These are phyloP conservation scores for Neomonachus schauinslandi DNA, from an alignment of 2,113 vertebrate species.

Conservation along the genomic window DNA sequence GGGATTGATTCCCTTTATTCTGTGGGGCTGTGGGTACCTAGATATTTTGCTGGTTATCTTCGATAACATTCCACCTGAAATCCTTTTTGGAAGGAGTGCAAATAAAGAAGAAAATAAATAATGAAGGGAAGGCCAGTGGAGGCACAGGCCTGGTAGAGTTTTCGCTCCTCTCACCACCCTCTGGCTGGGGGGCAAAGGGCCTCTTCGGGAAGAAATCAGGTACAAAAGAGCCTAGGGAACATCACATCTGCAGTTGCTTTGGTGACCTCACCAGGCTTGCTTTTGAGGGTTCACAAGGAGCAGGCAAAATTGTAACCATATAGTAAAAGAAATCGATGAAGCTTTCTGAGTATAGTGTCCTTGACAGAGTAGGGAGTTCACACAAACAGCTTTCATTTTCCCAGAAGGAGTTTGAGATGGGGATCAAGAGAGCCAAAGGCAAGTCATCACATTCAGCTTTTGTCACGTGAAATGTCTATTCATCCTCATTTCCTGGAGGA, in stretches of 20 bases:
- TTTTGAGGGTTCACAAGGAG: slow-evolving; percentile 30
- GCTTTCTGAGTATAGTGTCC: slow-evolving; percentile 14
- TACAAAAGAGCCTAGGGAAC: background rate
- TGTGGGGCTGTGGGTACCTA: background rate
- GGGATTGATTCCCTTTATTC: background rate
- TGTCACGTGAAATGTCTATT: background rate
- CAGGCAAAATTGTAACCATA: background rate
- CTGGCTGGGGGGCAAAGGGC: too few relatives aligned
- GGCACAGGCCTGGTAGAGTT: too few relatives aligned
- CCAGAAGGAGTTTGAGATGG: background rate
- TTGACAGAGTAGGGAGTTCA: background rate
- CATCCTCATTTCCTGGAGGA: background rate
- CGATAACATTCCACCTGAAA: background rate
- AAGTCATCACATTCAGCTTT: background rate
- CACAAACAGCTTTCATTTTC: background rate
- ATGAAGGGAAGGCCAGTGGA: background rate
- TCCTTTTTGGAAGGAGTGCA: background rate
- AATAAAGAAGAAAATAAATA: background rate
- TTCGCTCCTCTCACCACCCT: fast-evolving
- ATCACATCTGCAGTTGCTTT: background rate
- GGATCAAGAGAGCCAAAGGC: background rate
- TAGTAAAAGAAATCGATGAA: background rate
- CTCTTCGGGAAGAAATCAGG: background rate
- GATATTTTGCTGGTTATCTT: background rate
- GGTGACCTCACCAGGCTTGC: background rate